phyloP scores from a whole-genome alignment of 2,113 vertebrate species.

The Hippocampus zosterae region DNA sequence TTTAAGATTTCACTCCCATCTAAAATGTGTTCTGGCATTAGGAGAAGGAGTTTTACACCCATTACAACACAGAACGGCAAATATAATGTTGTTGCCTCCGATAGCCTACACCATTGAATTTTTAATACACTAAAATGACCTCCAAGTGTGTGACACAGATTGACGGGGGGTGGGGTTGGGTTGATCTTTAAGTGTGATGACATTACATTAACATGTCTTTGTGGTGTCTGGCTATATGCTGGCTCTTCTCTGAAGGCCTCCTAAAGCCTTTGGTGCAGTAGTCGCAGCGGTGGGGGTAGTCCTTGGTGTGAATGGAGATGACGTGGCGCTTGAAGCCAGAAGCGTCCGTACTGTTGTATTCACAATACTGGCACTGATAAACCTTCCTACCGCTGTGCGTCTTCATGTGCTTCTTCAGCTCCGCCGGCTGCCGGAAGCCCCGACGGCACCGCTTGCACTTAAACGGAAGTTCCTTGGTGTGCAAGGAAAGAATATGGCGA shows the following conservation, averaged over 20 bases:
- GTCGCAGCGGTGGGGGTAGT: conserved; percentile 98
- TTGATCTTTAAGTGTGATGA: conserved; percentile 38
- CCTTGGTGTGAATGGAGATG: conserved; percentile 98
- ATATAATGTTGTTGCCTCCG: conserved; percentile 47
- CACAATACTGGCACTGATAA: conserved; percentile 98
- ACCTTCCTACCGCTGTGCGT: conserved; percentile 97
- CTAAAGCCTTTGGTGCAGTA: conserved; percentile 99
- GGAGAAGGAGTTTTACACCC: conserved; percentile 42
- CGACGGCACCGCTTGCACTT: conserved; percentile 98
- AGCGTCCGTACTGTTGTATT: conserved; percentile 97
- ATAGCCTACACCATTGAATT: conserved; percentile 46
- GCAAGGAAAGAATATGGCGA: conserved; percentile 94
- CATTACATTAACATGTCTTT: conserved; percentile 89
- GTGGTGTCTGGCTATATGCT: conserved; percentile 98
- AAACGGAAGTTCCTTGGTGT: conserved; percentile 97
- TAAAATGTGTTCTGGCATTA: conserved; percentile 50
- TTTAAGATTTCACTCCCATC: conserved; percentile 33
- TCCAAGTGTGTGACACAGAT: conserved; percentile 56
- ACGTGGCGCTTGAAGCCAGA: conserved; percentile 99
- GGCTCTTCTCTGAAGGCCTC: conserved; percentile 97
- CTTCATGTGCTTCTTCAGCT: conserved; percentile 99
- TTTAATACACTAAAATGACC: conserved; percentile 62
- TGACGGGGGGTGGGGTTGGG: conserved; percentile 26
- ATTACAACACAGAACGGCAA: conserved; percentile 58
- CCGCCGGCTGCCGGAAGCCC: conserved; percentile 89